Conservation (phyloP, 2,797 vertebrate species). For the Phylloscopus collybita region DNA sequence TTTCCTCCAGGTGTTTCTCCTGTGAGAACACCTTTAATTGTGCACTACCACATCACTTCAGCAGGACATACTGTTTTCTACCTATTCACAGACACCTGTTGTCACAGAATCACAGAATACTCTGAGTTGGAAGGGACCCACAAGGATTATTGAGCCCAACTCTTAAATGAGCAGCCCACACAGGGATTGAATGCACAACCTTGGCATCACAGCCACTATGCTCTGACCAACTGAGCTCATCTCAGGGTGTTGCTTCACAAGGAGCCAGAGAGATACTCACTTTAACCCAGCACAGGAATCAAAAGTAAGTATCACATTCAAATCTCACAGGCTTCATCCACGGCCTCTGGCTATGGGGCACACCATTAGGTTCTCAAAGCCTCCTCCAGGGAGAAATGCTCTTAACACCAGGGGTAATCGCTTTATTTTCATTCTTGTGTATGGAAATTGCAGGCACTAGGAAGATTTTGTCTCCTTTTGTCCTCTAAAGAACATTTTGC, state of each 20-base stretch:
- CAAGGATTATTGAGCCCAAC: not conserved
- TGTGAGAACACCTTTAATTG: not conserved
- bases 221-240: not conserved
- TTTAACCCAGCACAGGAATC: not conserved
- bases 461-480: not conserved
- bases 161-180: not conserved
- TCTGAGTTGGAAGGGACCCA: not conserved
- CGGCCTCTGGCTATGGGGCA: not conserved
- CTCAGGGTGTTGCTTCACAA: not conserved
- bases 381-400: not conserved
- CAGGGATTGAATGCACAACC: rapidly evolving
- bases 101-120: not conserved
- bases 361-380: not conserved
- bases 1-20: not conserved
- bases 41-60: not conserved
- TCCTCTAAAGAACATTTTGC: not conserved
- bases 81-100: not conserved
- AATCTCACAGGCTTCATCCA: not conserved
- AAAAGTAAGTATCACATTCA: not conserved
- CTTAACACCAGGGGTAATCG: not conserved
- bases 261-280: not conserved
- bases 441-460: not conserved
- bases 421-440: not conserved
- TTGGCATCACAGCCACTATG: not conserved
- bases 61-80: not conserved